phyloP scores from a whole-genome alignment of 2,888 invertebrate genomes.

The Oxyteleia sp. region DNA sequence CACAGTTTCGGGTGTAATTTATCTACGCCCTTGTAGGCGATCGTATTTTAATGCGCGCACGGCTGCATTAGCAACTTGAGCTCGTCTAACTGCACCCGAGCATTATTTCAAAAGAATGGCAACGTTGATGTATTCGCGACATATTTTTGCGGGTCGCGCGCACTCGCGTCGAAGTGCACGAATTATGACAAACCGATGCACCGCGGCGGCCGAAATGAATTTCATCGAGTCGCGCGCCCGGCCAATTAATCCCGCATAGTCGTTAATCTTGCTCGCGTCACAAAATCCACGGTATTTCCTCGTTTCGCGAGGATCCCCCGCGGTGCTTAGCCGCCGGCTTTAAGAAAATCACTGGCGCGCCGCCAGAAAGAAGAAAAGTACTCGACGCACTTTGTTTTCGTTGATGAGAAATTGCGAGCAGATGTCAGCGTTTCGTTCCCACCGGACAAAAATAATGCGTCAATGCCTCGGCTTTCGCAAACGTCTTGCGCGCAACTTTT shows the following conservation, averaged over 20 bases:
- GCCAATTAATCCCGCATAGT: constrained; percentile 63
- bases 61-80: no score
- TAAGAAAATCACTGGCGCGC: constrained; percentile 75
- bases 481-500: constrained; percentile 13
- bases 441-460: constrained; percentile 77
- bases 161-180: not conserved
- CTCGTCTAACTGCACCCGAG: constrained; percentile 10
- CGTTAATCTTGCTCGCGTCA: constrained; percentile 63
- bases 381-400: constrained; percentile 80
- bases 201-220: constrained; percentile 34
- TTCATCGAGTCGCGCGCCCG: constrained; percentile 46
- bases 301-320: constrained; percentile 49
- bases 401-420: constrained; percentile 82
- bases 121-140: constrained; percentile 46
- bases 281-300: constrained; percentile 63
- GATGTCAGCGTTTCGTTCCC: constrained; percentile 78
- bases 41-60: no score
- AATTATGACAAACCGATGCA: constrained; percentile 54
- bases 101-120: constrained; percentile 41
- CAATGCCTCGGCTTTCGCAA: constrained; percentile 44
- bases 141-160: constrained; percentile 35
- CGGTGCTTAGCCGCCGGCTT: constrained; percentile 34
- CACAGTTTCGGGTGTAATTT: no score
- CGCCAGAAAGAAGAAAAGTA: constrained; percentile 77
- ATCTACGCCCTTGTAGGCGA: no score